A percentile compares a stretch with the other conserved stretches of the same genome.
Evolutionary conservation across 2,888 invertebrate genomes (phyloP).

Genomic region (Mythimna albipuncta): DNA sequence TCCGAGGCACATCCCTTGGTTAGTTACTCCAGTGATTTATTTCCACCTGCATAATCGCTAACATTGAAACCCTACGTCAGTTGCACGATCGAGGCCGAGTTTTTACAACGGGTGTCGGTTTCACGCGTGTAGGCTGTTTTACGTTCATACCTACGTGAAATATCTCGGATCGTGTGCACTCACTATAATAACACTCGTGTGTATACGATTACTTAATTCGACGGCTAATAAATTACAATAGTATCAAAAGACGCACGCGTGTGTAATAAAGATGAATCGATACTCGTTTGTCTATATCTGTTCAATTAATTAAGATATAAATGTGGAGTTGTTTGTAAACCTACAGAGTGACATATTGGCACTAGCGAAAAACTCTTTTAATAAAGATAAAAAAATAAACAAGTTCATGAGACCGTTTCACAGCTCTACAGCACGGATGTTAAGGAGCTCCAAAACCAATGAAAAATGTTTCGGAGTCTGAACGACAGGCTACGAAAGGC

Average conservation of each 20-base stretch:
- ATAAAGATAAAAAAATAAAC: neutral
- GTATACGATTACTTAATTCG: conserved; percentile 56
- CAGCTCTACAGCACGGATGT: no score
- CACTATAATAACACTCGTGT: conserved; percentile 21
- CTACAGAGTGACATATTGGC: no score
- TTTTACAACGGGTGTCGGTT: conserved; percentile 79
- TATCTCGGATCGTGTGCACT: conserved; percentile 58
- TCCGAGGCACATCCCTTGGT: no score
- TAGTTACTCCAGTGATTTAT: no score
- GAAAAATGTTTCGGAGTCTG: no score
- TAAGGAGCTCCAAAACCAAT: no score
- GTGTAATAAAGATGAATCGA: conserved; percentile 30
- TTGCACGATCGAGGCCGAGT: conserved; percentile 74
- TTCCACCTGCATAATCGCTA: conserved; percentile 55
- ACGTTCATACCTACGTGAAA: conserved; percentile 68
- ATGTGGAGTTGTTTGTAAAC: neutral
- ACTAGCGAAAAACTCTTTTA: no score
- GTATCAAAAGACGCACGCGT: conserved; percentile 12
- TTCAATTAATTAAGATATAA: conserved; percentile 38
- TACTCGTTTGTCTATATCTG: conserved; percentile 36
- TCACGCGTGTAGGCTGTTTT: conserved; percentile 75
- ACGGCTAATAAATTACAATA: conserved; percentile 19
- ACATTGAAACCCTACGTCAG: conserved; percentile 54
- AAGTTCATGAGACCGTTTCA: conserved; percentile 1
- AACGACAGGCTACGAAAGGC: no score